Evolutionary conservation across 2,888 invertebrate species (phyloP).

Genomic region (Dexiosoma caninum): DNA sequence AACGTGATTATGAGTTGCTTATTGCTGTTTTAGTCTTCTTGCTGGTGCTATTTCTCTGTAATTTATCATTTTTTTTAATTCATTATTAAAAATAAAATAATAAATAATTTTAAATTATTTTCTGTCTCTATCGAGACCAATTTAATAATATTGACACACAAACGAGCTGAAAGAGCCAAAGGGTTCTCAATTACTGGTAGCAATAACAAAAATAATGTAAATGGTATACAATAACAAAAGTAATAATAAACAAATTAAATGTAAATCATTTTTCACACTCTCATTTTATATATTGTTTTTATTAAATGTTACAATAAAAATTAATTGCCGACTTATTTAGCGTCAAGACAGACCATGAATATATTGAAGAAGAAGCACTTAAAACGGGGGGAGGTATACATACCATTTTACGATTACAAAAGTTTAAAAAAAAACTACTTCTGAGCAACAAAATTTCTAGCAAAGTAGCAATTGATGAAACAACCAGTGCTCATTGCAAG

Average conservation of each 20-base stretch:
- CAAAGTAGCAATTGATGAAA: too few species aligned
- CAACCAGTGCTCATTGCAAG: too few species aligned
- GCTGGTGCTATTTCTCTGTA: not conserved
- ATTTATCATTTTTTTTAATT: conserved; percentile 13
- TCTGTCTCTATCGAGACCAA: not conserved
- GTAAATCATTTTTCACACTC: conserved; percentile 13
- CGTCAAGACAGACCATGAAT: too few species aligned
- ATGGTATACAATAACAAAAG: not conserved
- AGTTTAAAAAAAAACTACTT: too few species aligned
- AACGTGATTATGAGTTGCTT: conserved; percentile 12
- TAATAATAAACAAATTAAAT: not conserved
- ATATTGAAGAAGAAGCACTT: too few species aligned
- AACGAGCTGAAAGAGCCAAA: not conserved
- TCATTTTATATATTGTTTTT: not conserved
- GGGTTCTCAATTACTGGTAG: not conserved
- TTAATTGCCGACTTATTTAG: not conserved
- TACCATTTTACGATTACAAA: too few species aligned
- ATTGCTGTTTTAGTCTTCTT: not conserved
- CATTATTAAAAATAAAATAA: not conserved
- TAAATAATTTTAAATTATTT: conserved; percentile 1
- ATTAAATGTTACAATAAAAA: not conserved
- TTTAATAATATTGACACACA: not conserved
- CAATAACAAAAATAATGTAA: too few species aligned
- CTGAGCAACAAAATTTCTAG: too few species aligned
- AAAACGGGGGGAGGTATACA: too few species aligned